These are phyloP conservation scores for Trachelus troglodyta DNA, from an alignment of 2,888 invertebrate genomes.

Conservation along the genomic window DNA sequence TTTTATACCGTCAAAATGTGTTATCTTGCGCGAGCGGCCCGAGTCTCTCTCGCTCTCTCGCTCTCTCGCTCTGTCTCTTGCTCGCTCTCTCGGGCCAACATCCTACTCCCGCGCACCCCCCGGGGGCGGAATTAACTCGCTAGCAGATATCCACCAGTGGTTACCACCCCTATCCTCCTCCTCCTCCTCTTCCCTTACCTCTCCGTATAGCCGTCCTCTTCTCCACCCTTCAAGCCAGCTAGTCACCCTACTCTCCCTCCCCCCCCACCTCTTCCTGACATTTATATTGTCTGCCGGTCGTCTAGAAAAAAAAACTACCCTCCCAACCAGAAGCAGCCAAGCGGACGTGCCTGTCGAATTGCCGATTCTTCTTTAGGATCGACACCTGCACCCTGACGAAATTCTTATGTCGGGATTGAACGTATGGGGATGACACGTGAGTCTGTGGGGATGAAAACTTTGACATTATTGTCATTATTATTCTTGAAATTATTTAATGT, in stretches of 20 bases:
- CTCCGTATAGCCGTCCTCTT: conserved; percentile 34
- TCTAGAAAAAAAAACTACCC: conserved; percentile 25
- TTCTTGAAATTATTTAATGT: background rate
- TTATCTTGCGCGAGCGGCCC: conserved; percentile 61
- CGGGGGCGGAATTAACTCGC: conserved; percentile 63
- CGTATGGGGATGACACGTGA: background rate
- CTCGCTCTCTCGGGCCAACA: conserved; percentile 28
- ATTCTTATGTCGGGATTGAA: background rate
- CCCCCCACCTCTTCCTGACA: conserved; percentile 33
- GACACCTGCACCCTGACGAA: background rate
- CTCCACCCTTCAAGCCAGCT: conserved; percentile 9
- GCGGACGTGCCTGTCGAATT: background rate
- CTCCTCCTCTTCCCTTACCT: conserved; percentile 25
- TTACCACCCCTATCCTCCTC: conserved; percentile 6
- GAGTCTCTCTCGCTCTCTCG: conserved; percentile 33
- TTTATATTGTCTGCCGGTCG: conserved; percentile 55
- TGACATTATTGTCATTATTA: background rate
- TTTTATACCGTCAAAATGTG: conserved; percentile 67
- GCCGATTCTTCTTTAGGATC: conserved; percentile 5
- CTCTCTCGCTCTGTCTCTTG: conserved; percentile 34
- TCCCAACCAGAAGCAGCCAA: background rate
- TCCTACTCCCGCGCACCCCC: conserved; percentile 34
- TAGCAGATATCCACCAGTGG: conserved; percentile 55
- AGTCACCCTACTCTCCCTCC: conserved; percentile 19
- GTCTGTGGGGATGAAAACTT: background rate